Evolutionary conservation across 1,140 invertebrate genomes (phyloP), one percentile per base, ranked within the genome.

Genomic region (Aphelinus atriplicis): DNA sequence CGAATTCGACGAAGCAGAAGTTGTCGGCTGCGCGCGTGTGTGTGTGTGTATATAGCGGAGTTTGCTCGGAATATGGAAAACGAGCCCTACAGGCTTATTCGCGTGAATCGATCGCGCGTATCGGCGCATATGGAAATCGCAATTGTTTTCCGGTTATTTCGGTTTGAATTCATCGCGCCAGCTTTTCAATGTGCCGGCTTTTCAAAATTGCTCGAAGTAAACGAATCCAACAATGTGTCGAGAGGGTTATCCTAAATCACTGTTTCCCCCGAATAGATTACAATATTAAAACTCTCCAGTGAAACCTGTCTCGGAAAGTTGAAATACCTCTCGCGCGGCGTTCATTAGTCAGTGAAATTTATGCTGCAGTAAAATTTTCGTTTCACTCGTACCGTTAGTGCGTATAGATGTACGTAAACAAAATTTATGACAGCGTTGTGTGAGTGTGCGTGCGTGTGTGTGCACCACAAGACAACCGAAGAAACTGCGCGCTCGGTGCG

Each of bases 351-450:
- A 66, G 26, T 42, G 6, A 66, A 66, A 55, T 66, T 66, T 53
- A 66, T 66, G 26, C 55, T 50, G 42, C 55, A 66, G 26, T 66
- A 66, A 66, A 66, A 66, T 55, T 55, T 26, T 55, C 10, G 6
- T 48, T 48, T 10, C 61, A 9, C n/a, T 62, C 60, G 60, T 62
- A 9, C 45, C 43, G 48, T 65, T 65, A 51, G 63, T 51, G 10
- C 2, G 26, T 64, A 48, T 50, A 42, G 47, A 57, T 26, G 26
- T 26, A 26, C 26, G 26, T 26, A 26, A 26, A 26, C 26, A 48
- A 3, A 48, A 63, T 63, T 63, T 48, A 63, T 10, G 61, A 48
- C n/a, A 63, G 9, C 45, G 47, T 26, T 26, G 26, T 26, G 26
- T 26, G 26, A 26, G 26, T 26, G 26, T 26, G 26, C 26, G 26